phyloP scores from a whole-genome alignment of 2,888 invertebrate species.

The Ptilodon capucinus region DNA sequence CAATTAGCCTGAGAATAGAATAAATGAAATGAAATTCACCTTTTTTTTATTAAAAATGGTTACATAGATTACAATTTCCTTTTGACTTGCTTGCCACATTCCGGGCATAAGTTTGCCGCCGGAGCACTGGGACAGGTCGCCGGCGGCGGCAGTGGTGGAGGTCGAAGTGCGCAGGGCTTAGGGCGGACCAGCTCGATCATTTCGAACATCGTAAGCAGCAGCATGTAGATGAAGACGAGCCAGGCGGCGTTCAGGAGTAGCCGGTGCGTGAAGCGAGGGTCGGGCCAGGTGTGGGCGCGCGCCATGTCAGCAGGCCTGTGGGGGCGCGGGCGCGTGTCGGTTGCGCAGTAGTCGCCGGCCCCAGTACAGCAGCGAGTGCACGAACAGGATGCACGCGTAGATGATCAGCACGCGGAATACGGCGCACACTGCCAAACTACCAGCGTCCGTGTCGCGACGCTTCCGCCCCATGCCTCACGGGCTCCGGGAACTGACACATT shows the following conservation, averaged over 20 bases:
- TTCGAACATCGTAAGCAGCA: slow-evolving; percentile 52
- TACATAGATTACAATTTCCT: background rate
- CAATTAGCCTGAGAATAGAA: too few species aligned
- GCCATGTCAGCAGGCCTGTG: slow-evolving; percentile 14
- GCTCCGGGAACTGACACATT: background rate
- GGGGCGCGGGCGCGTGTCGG: slow-evolving; percentile 9
- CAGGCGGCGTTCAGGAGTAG: slow-evolving; percentile 38
- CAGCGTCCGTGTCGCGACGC: slow-evolving; percentile 12
- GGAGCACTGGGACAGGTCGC: background rate
- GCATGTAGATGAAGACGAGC: slow-evolving; percentile 49
- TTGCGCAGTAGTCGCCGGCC: slow-evolving; percentile 45
- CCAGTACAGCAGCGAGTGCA: slow-evolving; percentile 58
- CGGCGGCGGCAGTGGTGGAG: background rate
- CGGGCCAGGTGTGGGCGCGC: slow-evolving; percentile 28
- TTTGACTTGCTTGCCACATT: background rate
- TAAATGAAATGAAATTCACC: background rate
- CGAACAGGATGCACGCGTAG: slow-evolving; percentile 50
- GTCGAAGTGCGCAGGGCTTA: slow-evolving; percentile 17
- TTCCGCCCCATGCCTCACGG: slow-evolving; percentile 9
- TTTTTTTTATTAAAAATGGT: background rate
- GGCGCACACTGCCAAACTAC: slow-evolving; percentile 26
- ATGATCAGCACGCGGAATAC: slow-evolving; percentile 50
- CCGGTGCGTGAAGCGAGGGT: slow-evolving; percentile 31
- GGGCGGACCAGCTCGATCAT: slow-evolving; percentile 53
- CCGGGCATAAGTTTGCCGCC: background rate